Conservation (phyloP, 2,888 invertebrate genomes). For the Pterobdella sp. region DNA sequence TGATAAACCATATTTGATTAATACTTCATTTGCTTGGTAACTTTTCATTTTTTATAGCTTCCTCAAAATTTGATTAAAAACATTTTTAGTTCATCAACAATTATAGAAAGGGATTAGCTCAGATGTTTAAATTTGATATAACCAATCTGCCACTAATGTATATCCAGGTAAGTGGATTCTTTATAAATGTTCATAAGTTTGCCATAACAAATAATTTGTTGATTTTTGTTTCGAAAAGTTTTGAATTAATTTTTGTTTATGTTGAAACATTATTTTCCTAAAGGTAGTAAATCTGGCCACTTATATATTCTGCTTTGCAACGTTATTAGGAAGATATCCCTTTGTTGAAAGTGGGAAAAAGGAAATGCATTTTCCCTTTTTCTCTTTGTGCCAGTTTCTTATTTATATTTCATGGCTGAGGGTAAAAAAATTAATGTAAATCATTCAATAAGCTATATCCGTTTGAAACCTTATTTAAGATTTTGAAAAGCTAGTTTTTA, state of each 20-base stretch:
- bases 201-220: too few relatives aligned
- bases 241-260: too few relatives aligned
- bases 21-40: too few relatives aligned
- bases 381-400: conserved; percentile 18
- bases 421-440: conserved; percentile 1
- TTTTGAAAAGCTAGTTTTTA: neutral
- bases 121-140: conserved; percentile 20
- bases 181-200: neutral
- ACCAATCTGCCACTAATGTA: conserved; percentile 21
- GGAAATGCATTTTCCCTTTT: conserved; percentile 21
- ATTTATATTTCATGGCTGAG: conserved; percentile 25
- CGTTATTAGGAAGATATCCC: conserved; percentile 17
- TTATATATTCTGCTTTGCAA: conserved; percentile 12
- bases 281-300: conserved; percentile 22
- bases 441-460: neutral
- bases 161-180: conserved; percentile 3
- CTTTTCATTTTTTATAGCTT: too few relatives aligned
- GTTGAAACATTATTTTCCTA: too few relatives aligned
- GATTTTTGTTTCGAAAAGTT: neutral
- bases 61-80: too few relatives aligned
- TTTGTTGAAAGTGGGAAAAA: conserved; percentile 4
- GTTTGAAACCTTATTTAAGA: neutral
- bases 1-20: too few relatives aligned
- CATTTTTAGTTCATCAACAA: too few relatives aligned
- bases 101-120: neutral